Conservation (phyloP, 2,797 vertebrate genomes). For the Gymnoscopelus microlampas region DNA sequence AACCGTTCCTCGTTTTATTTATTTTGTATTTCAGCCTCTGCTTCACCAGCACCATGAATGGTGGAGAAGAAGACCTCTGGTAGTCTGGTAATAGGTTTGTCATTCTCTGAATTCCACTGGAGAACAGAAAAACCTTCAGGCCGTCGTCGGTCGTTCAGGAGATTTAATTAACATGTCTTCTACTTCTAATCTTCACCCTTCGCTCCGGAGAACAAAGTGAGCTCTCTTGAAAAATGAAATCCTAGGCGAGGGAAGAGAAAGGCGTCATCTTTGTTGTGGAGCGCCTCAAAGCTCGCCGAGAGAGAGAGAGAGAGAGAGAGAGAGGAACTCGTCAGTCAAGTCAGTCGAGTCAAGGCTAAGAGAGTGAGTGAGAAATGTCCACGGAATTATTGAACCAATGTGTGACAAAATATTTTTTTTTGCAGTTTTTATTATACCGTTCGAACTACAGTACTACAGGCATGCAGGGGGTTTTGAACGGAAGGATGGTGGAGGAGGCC, state of each 20-base stretch:
- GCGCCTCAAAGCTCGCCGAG: slow-evolving; percentile 17
- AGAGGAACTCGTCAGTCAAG: not conserved
- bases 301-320: not conserved
- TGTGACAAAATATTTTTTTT: slow-evolving; percentile 43
- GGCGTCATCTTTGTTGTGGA: not conserved
- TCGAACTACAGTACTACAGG: slow-evolving; percentile 38
- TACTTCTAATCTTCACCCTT: slow-evolving; percentile 24
- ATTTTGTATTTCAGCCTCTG: too few relatives aligned
- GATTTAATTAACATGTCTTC: slow-evolving; percentile 9
- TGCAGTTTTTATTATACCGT: slow-evolving; percentile 53
- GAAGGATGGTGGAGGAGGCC: slow-evolving; percentile 39
- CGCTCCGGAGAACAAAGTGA: slow-evolving; percentile 17
- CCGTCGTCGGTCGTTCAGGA: not conserved
- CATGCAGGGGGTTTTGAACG: slow-evolving; percentile 39
- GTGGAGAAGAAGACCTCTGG: too few relatives aligned
- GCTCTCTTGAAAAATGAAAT: slow-evolving; percentile 31
- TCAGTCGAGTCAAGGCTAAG: slow-evolving; percentile 14
- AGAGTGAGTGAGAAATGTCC: slow-evolving; percentile 37
- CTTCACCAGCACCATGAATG: too few relatives aligned
- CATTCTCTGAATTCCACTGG: too few relatives aligned
- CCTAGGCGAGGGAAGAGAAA: slow-evolving; percentile 16
- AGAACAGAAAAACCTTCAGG: too few relatives aligned
- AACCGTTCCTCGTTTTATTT: too few relatives aligned
- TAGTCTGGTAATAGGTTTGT: too few relatives aligned
- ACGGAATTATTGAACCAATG: slow-evolving; percentile 25